Base-by-base conservation (phyloP, 2,888 invertebrate genomes). In the Caenorhabditis japonica region DNA sequence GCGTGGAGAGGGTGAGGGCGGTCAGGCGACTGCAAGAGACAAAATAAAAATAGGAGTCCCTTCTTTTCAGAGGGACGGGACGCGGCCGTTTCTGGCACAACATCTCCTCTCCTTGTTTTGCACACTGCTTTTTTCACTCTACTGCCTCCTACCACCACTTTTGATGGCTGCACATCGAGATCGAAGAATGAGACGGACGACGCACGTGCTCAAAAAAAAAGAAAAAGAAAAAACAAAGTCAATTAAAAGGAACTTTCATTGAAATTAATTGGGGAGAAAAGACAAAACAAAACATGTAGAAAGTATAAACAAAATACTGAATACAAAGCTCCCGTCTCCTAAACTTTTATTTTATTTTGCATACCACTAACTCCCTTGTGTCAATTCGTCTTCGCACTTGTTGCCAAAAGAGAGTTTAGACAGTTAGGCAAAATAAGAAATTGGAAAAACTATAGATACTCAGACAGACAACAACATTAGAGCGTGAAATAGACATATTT, bases 11-110 rank as follows among this genome's bases (percentile, higher is more conserved):
- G 44, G 46, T 25, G 52, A 38, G 23, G 55, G 23, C 39, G 39
- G 21, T 55, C 64, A 64, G 47, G 56, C 33, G 64, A 49, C 64
- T 64, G 64, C 55, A 56, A 64, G 56, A 64, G 64, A 64, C 64
- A 47, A 56, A 38, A 51, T 51, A 38, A 15, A 21, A 51, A 15
- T 27, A 64, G 49, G 56, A 56, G 49, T 64, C 64, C 38, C 25
- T 25, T 21, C 36, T 13, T 60, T 62, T 62, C 53, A 56, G 49
- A 34, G 46, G 38, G 13, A 38, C 10, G 49, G 19, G 8, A 49
- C 36, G 34, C 41, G 30, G 23, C 27, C 62, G 39, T 33, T 61
- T 61, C 61, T 61, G 61, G 60, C 60, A 49, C 59, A 60, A 23
- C 49, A 36, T 19, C 49, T 12, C 59, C 36, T 43, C 53, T 62